Percentiles rank a stretch among this genome's conserved stretches.
Evolutionary conservation across 2,797 vertebrate genomes (phyloP).

Genomic region (Columba guinea): DNA sequence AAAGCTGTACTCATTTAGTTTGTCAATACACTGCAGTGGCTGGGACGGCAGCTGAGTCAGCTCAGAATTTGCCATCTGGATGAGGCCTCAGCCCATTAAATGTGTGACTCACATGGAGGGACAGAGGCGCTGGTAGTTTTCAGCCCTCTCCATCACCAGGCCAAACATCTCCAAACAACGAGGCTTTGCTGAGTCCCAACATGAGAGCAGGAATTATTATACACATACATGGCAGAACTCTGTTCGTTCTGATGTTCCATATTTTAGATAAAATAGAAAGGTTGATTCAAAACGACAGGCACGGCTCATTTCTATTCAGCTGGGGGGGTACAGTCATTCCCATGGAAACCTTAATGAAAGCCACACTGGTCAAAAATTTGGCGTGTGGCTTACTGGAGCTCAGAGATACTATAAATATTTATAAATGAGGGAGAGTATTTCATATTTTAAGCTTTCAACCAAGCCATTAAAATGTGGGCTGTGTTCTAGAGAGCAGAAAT

Average conservation of each 20-base stretch:
- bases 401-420: conserved; percentile 15
- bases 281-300: not conserved
- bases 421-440: not conserved
- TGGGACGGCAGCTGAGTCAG: not conserved
- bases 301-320: not conserved
- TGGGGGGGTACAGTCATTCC: not conserved
- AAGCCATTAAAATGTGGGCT: not conserved
- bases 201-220: not conserved
- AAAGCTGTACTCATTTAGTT: accelerated
- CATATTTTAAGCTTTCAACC: not conserved
- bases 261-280: not conserved
- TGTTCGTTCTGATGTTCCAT: not conserved
- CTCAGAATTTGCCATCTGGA: not conserved
- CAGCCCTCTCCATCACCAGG: not conserved
- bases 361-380: conserved; percentile 3
- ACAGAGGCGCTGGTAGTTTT: not conserved
- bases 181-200: not conserved
- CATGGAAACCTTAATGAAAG: conserved; percentile 25
- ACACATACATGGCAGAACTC: not conserved
- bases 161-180: not conserved
- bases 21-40: not conserved
- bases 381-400: not conserved
- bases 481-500: not conserved
- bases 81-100: not conserved
- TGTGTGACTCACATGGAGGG: not conserved